Base-by-base conservation (phyloP, 2,888 invertebrate genomes). In the Stegophylla sp. region DNA sequence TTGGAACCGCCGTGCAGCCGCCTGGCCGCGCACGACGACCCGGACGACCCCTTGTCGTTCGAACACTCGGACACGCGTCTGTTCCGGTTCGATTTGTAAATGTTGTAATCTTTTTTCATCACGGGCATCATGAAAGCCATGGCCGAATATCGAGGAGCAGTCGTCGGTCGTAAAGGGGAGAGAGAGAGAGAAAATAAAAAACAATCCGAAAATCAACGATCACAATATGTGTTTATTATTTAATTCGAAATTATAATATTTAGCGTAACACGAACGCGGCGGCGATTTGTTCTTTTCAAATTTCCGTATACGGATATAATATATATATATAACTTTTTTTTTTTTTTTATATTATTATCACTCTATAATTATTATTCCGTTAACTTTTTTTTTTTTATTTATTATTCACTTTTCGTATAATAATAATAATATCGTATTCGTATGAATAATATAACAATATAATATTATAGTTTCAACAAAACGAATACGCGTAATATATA, bases 101-200 rank as follows among this genome's bases (percentile, higher is more conserved):
- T 94, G 87, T 95, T 94, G 91, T 93, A 95, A 87, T 95, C 94
- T 89, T 95, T 95, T 89, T 95, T 95, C 88, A 95, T 91, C 84
- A 95, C 95, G 82, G 95, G 95, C 94, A 95, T 94, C 95, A 95
- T 95, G 89, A 95, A 95, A 89, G 95, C 95, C 95, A 95, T 95
- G 9, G 1, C 20, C 3, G 5, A 7, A 28, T 12, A 15, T n/a
- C 64, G 41, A 12, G 43, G 13, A 7, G 20, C 17, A 34, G 34
- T 34, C 34, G 34, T 34, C 34, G 34, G 34, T n/a, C n/a, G n/a
- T n/a, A n/a, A n/a, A n/a, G n/a, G n/a, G n/a, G 34, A 34, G 34
- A 34, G 34, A 34, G 34, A 34, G 34, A 34, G 34, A 34, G 34
- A 34, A 34, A 34, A 34, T 5, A 34, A 34, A 34, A 3, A 34